Evolutionary conservation across 2,888 invertebrate species (phyloP).

Genomic region (Apamea sordens): DNA sequence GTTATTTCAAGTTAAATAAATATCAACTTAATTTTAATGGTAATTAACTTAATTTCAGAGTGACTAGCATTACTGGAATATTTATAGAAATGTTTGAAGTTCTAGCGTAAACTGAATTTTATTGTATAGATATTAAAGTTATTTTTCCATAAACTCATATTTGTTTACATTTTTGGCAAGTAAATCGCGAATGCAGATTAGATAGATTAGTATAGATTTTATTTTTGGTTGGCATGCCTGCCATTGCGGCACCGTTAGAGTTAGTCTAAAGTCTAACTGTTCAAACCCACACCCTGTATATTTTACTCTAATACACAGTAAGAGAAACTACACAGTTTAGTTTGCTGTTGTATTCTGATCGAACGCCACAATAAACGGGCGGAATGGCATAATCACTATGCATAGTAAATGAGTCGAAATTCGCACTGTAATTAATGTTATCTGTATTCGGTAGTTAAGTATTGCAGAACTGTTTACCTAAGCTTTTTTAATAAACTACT

Average conservation of each 20-base stretch:
- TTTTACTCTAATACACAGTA: conserved; percentile 3
- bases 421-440: conserved; percentile 33
- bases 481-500: conserved; percentile 1
- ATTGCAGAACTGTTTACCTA: conserved; percentile 7
- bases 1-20: no score
- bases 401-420: conserved; percentile 44
- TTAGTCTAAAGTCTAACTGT: no score
- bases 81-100: no score
- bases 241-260: background rate
- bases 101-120: no score
- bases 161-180: no score
- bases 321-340: conserved; percentile 11
- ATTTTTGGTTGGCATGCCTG: background rate
- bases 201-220: background rate
- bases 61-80: no score
- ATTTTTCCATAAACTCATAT: no score
- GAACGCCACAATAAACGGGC: conserved; percentile 14
- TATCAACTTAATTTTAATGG: no score
- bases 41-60: no score
- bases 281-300: background rate
- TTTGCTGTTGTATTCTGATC: conserved; percentile 5
- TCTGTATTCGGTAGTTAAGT: conserved; percentile 1
- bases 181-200: no score
- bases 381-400: conserved; percentile 37
- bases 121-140: no score